Conservation (phyloP, 30 jellyfish, hydroid and myxozoan species). For the Aurelia aurita complex sp. Pacific region DNA sequence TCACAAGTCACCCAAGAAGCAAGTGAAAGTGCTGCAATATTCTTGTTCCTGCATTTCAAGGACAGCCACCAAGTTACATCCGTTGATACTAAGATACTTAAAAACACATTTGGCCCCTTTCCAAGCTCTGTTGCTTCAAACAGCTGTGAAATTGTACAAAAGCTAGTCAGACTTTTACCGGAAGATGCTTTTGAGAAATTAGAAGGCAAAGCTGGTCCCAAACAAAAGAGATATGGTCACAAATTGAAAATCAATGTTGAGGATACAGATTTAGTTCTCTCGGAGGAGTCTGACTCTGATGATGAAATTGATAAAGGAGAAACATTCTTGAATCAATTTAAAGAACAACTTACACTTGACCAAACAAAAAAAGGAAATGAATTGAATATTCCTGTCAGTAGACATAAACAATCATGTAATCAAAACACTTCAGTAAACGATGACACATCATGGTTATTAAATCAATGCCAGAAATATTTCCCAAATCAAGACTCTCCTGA, state of each 20-base stretch:
- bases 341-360: conserved; percentile 50
- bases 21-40: conserved; percentile 81
- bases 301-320: conserved; percentile 60
- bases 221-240: conserved; percentile 66
- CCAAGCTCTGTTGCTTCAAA: conserved; percentile 78
- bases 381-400: not conserved
- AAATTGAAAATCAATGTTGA: conserved; percentile 59
- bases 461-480: conserved; percentile 71
- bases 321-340: conserved; percentile 58
- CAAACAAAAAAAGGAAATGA: conserved; percentile 21
- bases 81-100: conserved; percentile 68
- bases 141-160: conserved; percentile 72
- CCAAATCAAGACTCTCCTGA: conserved; percentile 72
- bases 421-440: not conserved
- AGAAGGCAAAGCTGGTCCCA: not conserved
- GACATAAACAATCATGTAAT: not conserved
- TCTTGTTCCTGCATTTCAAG: conserved; percentile 66
- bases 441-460: conserved; percentile 68
- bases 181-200: conserved; percentile 25
- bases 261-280: not conserved
- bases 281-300: conserved; percentile 67
- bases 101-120: conserved; percentile 79
- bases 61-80: conserved; percentile 57
- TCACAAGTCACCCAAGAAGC: conserved; percentile 69
- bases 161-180: conserved; percentile 53